A percentile compares a stretch with the other conserved stretches of the same genome.
Conservation (phyloP, 2,888 invertebrate genomes). For the Agrochola litura region DNA sequence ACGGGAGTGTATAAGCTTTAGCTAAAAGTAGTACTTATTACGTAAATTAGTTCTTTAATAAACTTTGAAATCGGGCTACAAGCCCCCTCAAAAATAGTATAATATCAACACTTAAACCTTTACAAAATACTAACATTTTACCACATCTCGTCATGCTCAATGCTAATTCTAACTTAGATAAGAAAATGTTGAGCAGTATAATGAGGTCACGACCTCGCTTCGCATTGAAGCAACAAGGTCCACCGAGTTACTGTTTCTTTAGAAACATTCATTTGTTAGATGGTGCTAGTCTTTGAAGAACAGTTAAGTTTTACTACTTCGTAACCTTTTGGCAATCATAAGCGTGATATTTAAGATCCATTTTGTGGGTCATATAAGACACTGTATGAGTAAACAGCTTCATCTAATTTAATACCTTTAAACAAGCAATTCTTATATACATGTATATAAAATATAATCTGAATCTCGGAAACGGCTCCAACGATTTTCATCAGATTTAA, state of each 20-base stretch:
- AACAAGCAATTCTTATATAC: no score
- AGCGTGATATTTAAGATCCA: background rate
- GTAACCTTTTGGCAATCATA: background rate
- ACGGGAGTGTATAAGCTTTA: background rate
- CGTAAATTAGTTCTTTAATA: background rate
- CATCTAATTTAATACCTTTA: no score
- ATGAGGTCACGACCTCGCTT: constrained; percentile 1
- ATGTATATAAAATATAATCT: no score
- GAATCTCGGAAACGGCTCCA: no score
- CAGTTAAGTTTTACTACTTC: background rate
- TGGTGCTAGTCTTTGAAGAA: background rate
- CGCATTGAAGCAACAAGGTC: background rate
- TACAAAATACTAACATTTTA: background rate
- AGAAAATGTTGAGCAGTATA: background rate
- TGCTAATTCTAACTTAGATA: background rate
- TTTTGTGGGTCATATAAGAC: background rate
- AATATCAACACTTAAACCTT: background rate
- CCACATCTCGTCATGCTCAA: no score
- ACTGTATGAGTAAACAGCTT: background rate
- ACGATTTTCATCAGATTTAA: no score
- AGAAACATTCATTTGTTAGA: background rate
- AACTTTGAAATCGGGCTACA: background rate
- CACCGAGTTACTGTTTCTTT: background rate
- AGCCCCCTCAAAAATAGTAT: background rate
- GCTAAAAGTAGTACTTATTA: background rate